A percentile compares a stretch with the other conserved stretches of the same genome.
Evolutionary conservation across 2,113 vertebrate species (phyloP).

Genomic region (Myotis yumanensis): DNA sequence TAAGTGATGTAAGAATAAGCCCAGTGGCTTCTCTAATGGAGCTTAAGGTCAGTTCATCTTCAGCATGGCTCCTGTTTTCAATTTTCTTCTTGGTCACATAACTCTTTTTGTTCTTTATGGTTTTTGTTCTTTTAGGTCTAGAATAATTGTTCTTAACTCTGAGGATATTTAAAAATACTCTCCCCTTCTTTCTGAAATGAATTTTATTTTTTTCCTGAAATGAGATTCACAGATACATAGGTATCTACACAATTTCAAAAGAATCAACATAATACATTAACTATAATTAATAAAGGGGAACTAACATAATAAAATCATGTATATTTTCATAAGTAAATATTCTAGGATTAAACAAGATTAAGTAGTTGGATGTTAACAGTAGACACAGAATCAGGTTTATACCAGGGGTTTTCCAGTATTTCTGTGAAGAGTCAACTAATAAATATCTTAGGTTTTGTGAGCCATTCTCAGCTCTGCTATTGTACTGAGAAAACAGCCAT

Average conservation of each 20-base stretch:
- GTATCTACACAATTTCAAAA: neutral
- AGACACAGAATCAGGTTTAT: neutral
- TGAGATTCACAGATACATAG: neutral
- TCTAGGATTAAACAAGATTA: neutral
- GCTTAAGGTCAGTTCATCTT: neutral
- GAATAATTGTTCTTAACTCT: neutral
- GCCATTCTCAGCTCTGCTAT: neutral
- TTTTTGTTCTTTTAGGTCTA: neutral
- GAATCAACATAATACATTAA: neutral
- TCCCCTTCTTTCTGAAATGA: neutral
- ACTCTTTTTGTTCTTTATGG: neutral
- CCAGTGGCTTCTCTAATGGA: neutral
- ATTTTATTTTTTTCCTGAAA: neutral
- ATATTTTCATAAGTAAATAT: slow-evolving; percentile 3
- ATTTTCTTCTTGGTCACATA: neutral
- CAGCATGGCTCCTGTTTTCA: neutral
- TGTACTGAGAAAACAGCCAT: neutral
- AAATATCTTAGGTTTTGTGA: neutral
- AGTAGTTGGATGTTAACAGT: neutral
- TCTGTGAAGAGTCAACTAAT: neutral
- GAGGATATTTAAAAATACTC: neutral
- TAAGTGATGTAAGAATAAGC: neutral
- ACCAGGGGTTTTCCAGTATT: neutral
- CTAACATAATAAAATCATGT: neutral
- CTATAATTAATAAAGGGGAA: neutral